phyloP scores from a whole-genome alignment of 2,888 invertebrate genomes.

The Andrena fulva region DNA sequence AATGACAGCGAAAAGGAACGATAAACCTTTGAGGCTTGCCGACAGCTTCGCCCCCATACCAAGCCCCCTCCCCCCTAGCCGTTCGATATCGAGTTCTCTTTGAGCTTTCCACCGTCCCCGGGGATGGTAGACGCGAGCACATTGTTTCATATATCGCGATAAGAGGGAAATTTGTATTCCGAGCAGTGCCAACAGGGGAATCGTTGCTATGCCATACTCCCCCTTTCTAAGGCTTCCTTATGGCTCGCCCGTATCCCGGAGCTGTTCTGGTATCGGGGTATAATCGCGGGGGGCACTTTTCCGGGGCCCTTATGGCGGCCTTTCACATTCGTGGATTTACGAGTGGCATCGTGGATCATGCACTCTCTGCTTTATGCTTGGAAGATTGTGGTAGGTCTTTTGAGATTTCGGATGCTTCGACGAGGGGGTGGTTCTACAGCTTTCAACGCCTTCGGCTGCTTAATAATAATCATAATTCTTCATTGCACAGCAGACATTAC shows the following conservation, averaged over 20 bases:
- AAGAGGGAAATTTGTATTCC: conserved; percentile 63
- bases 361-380: not conserved
- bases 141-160: conserved; percentile 56
- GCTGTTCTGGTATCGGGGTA: conserved; percentile 15
- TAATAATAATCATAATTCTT: no score
- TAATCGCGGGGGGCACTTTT: conserved; percentile 13
- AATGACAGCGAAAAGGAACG: conserved; percentile 42
- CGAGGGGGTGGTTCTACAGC: not conserved
- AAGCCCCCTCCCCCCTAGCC: not conserved
- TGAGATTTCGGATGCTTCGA: not conserved
- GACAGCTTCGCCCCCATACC: conserved; percentile 18
- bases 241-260: conserved; percentile 12
- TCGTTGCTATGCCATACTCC: conserved; percentile 29
- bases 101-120: conserved; percentile 42
- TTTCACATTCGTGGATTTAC: not conserved
- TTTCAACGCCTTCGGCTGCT: no score
- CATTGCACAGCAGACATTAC: no score
- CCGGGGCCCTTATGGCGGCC: not conserved
- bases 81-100: conserved; percentile 54
- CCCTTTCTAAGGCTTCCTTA: conserved; percentile 44
- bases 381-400: not conserved
- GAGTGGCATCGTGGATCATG: not conserved
- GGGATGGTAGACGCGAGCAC: conserved; percentile 43
- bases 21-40: conserved; percentile 45
- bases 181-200: conserved; percentile 24